Conservation (phyloP, 2,888 invertebrate genomes). For the Coronaproctus castanopsis region DNA sequence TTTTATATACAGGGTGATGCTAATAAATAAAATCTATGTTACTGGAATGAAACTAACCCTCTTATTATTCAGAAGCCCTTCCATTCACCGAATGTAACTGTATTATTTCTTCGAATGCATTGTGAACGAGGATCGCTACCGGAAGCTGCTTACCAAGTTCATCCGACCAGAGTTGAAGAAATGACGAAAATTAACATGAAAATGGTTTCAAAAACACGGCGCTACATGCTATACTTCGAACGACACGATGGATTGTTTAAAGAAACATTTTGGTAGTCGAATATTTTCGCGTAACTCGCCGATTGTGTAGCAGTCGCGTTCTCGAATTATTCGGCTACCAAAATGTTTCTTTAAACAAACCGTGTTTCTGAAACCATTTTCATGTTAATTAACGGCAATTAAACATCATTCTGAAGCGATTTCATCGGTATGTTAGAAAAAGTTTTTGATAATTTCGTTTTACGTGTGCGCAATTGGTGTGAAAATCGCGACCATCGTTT, state of each 20-base stretch:
- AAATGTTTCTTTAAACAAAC: not conserved
- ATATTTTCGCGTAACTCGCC: not conserved
- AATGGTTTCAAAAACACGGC: not conserved
- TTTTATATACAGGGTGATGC: not conserved
- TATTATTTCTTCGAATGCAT: not conserved
- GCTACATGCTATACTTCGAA: not conserved
- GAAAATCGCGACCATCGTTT: too few relatives aligned
- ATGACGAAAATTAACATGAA: not conserved
- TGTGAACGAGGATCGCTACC: not conserved
- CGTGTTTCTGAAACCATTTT: not conserved
- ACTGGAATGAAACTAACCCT: not conserved
- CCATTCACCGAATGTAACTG: not conserved
- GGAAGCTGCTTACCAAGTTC: not conserved
- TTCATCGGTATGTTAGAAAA: too few relatives aligned
- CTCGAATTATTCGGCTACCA: not conserved
- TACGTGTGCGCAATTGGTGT: too few relatives aligned
- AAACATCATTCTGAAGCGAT: not conserved
- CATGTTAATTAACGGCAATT: not conserved
- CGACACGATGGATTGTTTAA: not conserved
- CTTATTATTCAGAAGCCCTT: not conserved
- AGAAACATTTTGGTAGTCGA: not conserved
- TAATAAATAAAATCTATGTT: not conserved
- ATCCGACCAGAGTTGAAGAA: not conserved
- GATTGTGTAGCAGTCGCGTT: not conserved
- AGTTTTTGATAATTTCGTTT: too few relatives aligned